Evolutionary conservation across 2,888 invertebrate genomes (phyloP).

Genomic region (Leptinotarsa rubiginosa): DNA sequence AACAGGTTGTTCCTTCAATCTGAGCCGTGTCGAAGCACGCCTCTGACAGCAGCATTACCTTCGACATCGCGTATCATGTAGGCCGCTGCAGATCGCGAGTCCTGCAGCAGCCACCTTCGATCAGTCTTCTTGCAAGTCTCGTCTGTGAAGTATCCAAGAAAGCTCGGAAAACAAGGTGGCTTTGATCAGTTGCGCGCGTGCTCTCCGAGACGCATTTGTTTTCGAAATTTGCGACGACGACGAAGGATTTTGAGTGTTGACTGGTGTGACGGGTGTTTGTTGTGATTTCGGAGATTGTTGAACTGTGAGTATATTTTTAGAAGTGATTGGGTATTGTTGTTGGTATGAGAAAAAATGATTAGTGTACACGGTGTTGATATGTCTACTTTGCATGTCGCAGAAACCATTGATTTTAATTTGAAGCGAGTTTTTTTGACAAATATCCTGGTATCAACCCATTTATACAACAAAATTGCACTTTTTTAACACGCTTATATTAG

Average conservation of each 20-base stretch:
- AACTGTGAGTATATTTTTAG: constrained; percentile 7
- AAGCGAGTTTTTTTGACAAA: no score
- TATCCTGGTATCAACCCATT: no score
- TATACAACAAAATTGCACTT: no score
- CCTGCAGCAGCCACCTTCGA: constrained; percentile 54
- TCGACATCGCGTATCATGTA: constrained; percentile 55
- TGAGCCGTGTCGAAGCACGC: neutral
- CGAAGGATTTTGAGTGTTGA: constrained; percentile 9
- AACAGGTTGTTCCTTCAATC: no score
- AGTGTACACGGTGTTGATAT: no score
- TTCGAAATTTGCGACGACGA: neutral
- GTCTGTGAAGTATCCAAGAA: constrained; percentile 54
- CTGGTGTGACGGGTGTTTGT: constrained; percentile 6
- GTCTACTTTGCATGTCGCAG: no score
- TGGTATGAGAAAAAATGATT: no score
- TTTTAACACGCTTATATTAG: no score
- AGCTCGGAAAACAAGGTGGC: constrained; percentile 41
- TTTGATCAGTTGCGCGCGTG: neutral
- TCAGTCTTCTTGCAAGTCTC: constrained; percentile 60
- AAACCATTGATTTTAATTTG: no score
- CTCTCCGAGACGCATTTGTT: constrained; percentile 15
- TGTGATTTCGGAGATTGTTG: neutral
- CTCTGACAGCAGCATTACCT: constrained; percentile 49
- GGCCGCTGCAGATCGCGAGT: constrained; percentile 57
- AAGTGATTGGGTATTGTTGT: no score